Evolutionary conservation across 2,113 vertebrate species (phyloP), one percentile per base, ranked within the genome.

Genomic region (Onychorhynchus coronatus): DNA sequence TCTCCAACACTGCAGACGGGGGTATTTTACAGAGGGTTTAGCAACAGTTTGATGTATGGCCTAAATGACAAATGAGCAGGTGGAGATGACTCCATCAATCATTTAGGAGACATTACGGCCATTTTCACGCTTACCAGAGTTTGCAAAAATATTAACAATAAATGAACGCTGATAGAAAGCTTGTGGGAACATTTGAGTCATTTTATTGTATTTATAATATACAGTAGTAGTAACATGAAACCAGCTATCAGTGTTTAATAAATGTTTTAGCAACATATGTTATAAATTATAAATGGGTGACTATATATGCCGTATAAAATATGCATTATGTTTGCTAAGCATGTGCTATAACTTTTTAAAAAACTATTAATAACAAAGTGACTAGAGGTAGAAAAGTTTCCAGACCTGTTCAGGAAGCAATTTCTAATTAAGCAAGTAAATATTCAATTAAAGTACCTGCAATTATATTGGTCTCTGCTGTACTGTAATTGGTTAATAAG

Each of bases 381-480:
- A 89, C 56, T 67, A 83, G 19, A 65, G 14, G 41, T 91, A 84
- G 44, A 72, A n/a, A 84, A 93, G 61, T 73, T 83, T 92, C 92
- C 78, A 78, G 89, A 91, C 20, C 53, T 12, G 39, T 78, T 91
- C 73, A 79, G 58, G 82, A 96, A 61, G 46, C 25, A 71, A 85
- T 63, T 97, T 95, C 84, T 94, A 97, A 97, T 96, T 95, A 95
- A 97, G 95, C 78, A 91, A 94, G 63, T 84, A 96, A 85, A 84
- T 87, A 61, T 68, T 63, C 85, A 63, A 96, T 68, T 63, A 85
- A 63, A 96, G 21, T 80, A 93, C 91, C 89, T 63, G 62, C 49
- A 84, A 56, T 85, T 91, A 88, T 88, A 66, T n/a, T 66, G n/a
- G 77, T 68, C 52, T 88, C 67, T 88, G 87, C 46, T 52, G 72